These are phyloP conservation scores for Eledona agricola DNA, from an alignment of 2,888 invertebrate species.

Conservation along the genomic window DNA sequence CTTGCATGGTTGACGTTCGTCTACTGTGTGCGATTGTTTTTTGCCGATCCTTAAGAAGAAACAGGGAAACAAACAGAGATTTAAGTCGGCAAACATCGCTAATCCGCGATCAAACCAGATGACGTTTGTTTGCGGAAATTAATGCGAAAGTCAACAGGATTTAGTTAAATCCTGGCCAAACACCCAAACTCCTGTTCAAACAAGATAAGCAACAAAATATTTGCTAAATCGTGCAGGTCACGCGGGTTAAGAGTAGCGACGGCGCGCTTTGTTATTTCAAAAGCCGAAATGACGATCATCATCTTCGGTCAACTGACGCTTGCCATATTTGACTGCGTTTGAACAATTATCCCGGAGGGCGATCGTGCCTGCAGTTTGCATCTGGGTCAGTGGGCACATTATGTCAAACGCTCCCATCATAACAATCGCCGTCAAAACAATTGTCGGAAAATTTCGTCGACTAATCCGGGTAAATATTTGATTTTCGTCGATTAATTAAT, in stretches of 20 bases:
- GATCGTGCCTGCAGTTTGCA: slow-evolving; percentile 15
- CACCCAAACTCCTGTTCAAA: slow-evolving; percentile 10
- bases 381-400: slow-evolving; percentile 17
- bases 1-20: slow-evolving; percentile 8
- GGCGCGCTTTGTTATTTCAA: slow-evolving; percentile 6
- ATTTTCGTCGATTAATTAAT: neutral
- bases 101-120: slow-evolving; percentile 16
- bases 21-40: neutral
- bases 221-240: slow-evolving; percentile 10
- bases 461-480: slow-evolving; percentile 18
- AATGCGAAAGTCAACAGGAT: slow-evolving; percentile 19
- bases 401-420: neutral
- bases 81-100: slow-evolving; percentile 12
- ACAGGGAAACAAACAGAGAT: slow-evolving; percentile 18
- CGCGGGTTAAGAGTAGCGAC: slow-evolving; percentile 11
- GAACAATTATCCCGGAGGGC: slow-evolving; percentile 8
- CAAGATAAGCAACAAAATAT: slow-evolving; percentile 16
- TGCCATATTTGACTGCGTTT: slow-evolving; percentile 16
- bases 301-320: slow-evolving; percentile 18
- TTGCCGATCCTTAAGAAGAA: slow-evolving; percentile 13
- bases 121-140: slow-evolving; percentile 21
- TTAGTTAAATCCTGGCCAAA: slow-evolving; percentile 15
- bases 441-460: slow-evolving; percentile 10
- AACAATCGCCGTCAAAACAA: neutral
- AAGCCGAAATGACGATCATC: slow-evolving; percentile 9